Conservation (phyloP, 2,113 vertebrate species). For the Sus scrofa region T2T-Sscrofa CM000824.6:157992501-157993000, state of each 20-base stretch:
- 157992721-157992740: no score
- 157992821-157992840: no score
- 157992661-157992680: no score
- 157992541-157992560: neutral
- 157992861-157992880: constrained; percentile 20
- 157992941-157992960: neutral
- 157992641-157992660: neutral
- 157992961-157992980: neutral
- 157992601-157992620: neutral
- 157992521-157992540: neutral
- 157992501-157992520: no score
- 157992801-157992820: no score
- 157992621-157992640: neutral
- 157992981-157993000: neutral
- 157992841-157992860: no score
- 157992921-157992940: neutral
- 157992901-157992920: neutral
- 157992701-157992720: no score
- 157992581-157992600: constrained; percentile 29
- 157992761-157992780: no score
- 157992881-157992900: neutral
- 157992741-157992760: no score
- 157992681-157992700: no score
- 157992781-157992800: no score
- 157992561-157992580: neutral